These are phyloP conservation scores for Drosophila repleta DNA, from an alignment of 1,140 invertebrate species.

Conservation along the genomic window DNA sequence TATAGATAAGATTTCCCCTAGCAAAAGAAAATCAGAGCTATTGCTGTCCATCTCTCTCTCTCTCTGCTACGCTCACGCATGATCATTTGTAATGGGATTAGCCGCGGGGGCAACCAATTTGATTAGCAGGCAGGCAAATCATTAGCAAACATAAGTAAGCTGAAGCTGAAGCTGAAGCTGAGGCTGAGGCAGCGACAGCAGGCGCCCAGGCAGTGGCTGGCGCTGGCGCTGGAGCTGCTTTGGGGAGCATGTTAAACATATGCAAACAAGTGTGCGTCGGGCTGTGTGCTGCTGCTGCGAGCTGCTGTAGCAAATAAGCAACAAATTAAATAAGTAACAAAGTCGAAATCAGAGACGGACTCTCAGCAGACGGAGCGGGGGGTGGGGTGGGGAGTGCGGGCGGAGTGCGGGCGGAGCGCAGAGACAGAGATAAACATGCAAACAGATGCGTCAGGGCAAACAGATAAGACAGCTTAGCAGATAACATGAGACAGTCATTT, in stretches of 20 bases:
- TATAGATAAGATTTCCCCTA: too few relatives aligned
- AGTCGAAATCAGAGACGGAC: constrained; percentile 53
- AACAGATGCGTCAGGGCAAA: constrained; percentile 35
- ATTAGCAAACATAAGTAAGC: constrained; percentile 68
- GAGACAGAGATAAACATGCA: constrained; percentile 43
- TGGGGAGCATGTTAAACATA: constrained; percentile 68
- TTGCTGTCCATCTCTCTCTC: too few relatives aligned
- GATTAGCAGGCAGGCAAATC: constrained; percentile 75
- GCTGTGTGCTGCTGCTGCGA: constrained; percentile 36
- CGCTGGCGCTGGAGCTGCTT: background rate
- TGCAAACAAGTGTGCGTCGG: constrained; percentile 73
- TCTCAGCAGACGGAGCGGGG: background rate
- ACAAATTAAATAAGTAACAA: constrained; percentile 82
- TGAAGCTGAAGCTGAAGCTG: background rate
- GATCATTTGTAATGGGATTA: constrained; percentile 57
- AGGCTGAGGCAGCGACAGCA: too few relatives aligned
- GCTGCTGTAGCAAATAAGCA: constrained; percentile 66
- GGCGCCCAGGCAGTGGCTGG: background rate
- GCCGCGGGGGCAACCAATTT: constrained; percentile 63
- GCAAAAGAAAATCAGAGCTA: too few relatives aligned
- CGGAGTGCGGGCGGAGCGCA: background rate
- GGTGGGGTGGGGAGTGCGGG: constrained; percentile 1
- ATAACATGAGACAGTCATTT: constrained; percentile 81
- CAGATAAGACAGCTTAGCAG: constrained; percentile 78
- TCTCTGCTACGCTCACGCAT: too few relatives aligned